Evolutionary conservation across 2,888 invertebrate species (phyloP), one percentile per base, ranked within the genome.

Genomic region (Alcis repandata): DNA sequence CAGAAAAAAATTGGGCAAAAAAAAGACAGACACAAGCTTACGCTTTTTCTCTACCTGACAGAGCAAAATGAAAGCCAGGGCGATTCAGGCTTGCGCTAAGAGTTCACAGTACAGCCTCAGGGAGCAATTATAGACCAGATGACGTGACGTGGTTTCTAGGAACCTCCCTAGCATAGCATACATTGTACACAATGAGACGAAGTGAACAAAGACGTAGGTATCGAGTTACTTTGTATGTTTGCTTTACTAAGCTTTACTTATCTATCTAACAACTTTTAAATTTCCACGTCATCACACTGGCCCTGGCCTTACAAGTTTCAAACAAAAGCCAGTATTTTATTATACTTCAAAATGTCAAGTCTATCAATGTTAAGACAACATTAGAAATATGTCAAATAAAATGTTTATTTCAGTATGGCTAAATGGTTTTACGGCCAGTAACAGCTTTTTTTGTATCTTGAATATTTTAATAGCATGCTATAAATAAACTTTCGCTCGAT

Each of bases 231-330:
- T 27, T 27, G 27, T 6, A 27, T 6, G 27, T 27, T 6, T 4
- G 27, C 6, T 4, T 27, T 27, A 27, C 3, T 27, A 27, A 19
- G 4, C 17, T 36, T 36, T 19, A 40, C 11, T n/a, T 49, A 3
- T 15, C 32, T 49, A 15, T 22, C 9, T 15, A 32, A 48, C 33
- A 36, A 51, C 51, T 51, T 51, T 51, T 51, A 33, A 32, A 19
- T 32, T 13, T 20, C 2, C 2, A 51, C 51, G 33, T 41, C 69
- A 62, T 63, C 51, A n/a, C n/a, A 32, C 40, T 67, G 59, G 51
- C 49, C 59, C 52, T 60, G 54, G 51, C 66, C 64, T 72, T 65
- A 60, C 60, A n/a, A 69, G 63, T 43, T 68, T 65, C 27, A 27
- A 19, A 53, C 38, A 48, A 45, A 62, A 68, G 48, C 41, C 17